Evolutionary conservation across 1,140 invertebrate species (phyloP).

Genomic region (Piezodorus guildinii): DNA sequence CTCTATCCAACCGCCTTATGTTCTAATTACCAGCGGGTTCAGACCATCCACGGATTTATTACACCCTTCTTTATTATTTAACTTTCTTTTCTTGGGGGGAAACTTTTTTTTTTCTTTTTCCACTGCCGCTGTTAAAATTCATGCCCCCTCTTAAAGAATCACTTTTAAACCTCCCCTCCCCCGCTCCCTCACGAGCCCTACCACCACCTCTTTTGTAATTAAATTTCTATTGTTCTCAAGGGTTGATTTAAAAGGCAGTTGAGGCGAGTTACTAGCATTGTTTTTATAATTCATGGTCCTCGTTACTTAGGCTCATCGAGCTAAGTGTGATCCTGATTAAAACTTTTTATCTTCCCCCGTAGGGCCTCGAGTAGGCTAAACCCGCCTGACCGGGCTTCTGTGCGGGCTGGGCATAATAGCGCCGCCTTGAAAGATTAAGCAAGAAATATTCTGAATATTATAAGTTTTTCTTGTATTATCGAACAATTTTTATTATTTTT

Average conservation of each 20-base stretch:
- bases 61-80: slow-evolving; percentile 1
- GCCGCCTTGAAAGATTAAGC: too few species aligned
- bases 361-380: background rate
- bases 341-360: background rate
- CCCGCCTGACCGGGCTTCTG: background rate
- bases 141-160: slow-evolving; percentile 7
- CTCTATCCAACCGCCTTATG: too few species aligned
- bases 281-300: slow-evolving; percentile 10
- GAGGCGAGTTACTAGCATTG: slow-evolving; percentile 1
- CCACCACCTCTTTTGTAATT: slow-evolving; percentile 6
- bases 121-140: background rate
- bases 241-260: slow-evolving; percentile 14
- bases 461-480: too few species aligned
- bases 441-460: too few species aligned
- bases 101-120: background rate
- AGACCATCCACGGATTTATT: background rate
- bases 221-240: slow-evolving; percentile 10
- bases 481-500: too few species aligned
- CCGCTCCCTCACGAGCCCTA: background rate
- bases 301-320: too few species aligned
- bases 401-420: background rate
- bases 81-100: background rate
- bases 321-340: too few species aligned
- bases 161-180: slow-evolving; percentile 3
- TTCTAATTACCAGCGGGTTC: too few species aligned